Base-by-base conservation (phyloP, 2,888 invertebrate genomes). In the Ligdia adustata region DNA sequence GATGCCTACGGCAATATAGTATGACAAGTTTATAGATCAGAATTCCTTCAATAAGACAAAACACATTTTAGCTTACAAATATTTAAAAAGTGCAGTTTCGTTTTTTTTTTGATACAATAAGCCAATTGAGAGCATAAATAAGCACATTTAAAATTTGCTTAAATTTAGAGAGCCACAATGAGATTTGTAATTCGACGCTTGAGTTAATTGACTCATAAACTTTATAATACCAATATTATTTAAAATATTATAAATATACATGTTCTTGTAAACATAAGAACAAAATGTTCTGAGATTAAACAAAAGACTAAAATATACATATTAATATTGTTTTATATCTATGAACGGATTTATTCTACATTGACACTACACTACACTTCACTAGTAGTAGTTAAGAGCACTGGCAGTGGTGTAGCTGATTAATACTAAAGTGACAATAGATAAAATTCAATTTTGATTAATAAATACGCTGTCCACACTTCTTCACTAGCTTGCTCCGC, bases 321-420 rank as follows among this genome's bases (percentile, higher is more conserved):
- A n/a, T 20, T 33, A 32, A 37, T 28, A 33, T 43, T 29, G 9
- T 9, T 34, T 26, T 37, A 41, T 13, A 27, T 27, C 44, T 65
- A 66, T 59, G 62, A 66, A 69, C 64, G 64, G 63, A 66, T 58
- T 57, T 22, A 16, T 32, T 41, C 40, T 51, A 51, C 53, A 52
- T 52, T 33, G 41, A 44, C 55, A 39, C 42, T 43, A 55, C 29
- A 43, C 48, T 58, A 57, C 54, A 43, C 24, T 43, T 39, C 51
- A 18, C 22, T n/a, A 7, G 22, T 63, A 66, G 47, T 56, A 63
- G 52, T 57, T 62, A 69, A 64, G 63, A 75, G 65, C 73, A 75
- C 69, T 80, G 84, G 84, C 83, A 85, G 83, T 85, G 83, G 57
- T 66, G 56, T 62, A 60, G 76, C 76, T 73, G 68, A 66, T 62